Percentiles rank a stretch among this genome's conserved stretches.
phyloP scores from a whole-genome alignment of 2,797 vertebrate genomes.

The Betta splendens region DNA sequence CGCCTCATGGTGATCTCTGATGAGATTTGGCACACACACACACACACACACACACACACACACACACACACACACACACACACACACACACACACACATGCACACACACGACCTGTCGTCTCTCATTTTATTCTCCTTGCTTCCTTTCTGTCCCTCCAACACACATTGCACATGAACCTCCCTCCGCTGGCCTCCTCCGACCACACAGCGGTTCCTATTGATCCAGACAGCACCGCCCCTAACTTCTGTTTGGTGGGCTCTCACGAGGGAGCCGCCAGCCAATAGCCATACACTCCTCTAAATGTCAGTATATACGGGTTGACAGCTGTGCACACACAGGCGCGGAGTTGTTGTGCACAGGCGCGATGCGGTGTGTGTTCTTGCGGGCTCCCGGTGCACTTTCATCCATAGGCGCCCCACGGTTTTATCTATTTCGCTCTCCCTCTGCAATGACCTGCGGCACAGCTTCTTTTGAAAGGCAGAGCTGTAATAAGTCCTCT shows the following conservation, averaged over 20 bases:
- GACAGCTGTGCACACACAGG: slow-evolving; percentile 20
- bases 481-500: slow-evolving; percentile 9
- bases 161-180: slow-evolving; percentile 18
- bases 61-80: slow-evolving; percentile 16
- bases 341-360: not conserved
- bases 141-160: slow-evolving; percentile 34
- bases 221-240: slow-evolving; percentile 56
- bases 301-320: slow-evolving; percentile 71
- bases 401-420: slow-evolving; percentile 14
- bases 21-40: slow-evolving; percentile 65
- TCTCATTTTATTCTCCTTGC: slow-evolving; percentile 60
- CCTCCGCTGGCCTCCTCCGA: slow-evolving; percentile 30
- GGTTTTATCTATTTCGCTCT: slow-evolving; percentile 12
- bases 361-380: slow-evolving; percentile 9
- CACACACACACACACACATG: slow-evolving; percentile 39
- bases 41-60: not conserved
- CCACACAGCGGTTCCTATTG: slow-evolving; percentile 66
- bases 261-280: slow-evolving; percentile 58
- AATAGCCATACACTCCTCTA: slow-evolving; percentile 52
- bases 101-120: slow-evolving; percentile 47
- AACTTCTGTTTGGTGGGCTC: slow-evolving; percentile 62
- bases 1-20: slow-evolving; percentile 72
- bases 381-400: slow-evolving; percentile 16
- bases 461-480: slow-evolving; percentile 16
- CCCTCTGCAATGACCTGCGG: slow-evolving; percentile 11